Base-by-base conservation (phyloP, 1,140 invertebrate species). In the Sminthurides bifidus region DNA sequence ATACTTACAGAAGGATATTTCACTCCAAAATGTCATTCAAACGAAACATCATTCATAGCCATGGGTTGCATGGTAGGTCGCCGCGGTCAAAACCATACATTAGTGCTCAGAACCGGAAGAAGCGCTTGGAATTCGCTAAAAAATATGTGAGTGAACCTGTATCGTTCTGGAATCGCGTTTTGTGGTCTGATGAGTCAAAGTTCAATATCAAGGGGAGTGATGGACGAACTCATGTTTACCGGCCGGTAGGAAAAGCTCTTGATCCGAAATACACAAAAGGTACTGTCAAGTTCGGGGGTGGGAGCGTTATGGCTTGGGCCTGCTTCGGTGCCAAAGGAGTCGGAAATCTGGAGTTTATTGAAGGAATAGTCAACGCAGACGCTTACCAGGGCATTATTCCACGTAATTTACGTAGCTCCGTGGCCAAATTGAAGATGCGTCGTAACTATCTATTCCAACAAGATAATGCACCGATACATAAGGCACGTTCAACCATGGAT, bases 391-490 rank as follows among this genome's bases (percentile, higher is more conserved):
- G 60, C 15, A 68, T 69, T 62, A 12, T 60, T 15, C 58, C 60
- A 59, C n/a, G 59, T 0, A 58, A 69, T 61, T 37, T 65, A n/a
- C 33, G 45, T 45, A 19, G 33, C 41, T 59, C 61, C 56, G 63
- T 63, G 21, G 14, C 31, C 33, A 65, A 66, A 53, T 38, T 60
- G 17, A 31, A 43, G 10, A 19, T 63, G 33, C 17, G 15, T 50
- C 51, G 26, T 33, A 15, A 43, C 6, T 44, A 51, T 65, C 53
- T 59, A 21, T 68, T 68, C 29, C 56, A 67, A 43, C 61, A 71
- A 41, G 66, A 70, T 52, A 70, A 69, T 29, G 69, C 70, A 54
- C 65, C 66, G 14, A 70, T 71, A 43, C 66, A 72, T 44, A 68
- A 63, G 12, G 45, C 64, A 14, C 19, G 49, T 17, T 54, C 61